These are phyloP conservation scores for Drosophila nigricruria DNA, from an alignment of 2,888 invertebrate genomes.

Conservation along the genomic window DNA sequence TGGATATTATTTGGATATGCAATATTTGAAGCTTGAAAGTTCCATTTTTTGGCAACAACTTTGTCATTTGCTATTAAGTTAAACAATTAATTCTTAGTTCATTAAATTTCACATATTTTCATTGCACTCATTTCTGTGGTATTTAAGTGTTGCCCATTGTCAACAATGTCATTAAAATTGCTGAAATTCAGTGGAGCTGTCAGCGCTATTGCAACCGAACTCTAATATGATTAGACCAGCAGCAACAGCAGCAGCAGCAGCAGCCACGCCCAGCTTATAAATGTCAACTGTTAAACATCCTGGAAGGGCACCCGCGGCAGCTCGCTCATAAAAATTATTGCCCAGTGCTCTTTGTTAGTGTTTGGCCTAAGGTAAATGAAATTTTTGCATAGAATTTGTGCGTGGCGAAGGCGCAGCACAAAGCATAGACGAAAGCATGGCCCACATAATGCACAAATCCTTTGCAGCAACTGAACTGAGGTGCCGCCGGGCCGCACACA, in stretches of 20 bases:
- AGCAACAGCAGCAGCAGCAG: not conserved
- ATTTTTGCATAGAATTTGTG: slow-evolving; percentile 74
- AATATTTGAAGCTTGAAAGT: slow-evolving; percentile 9
- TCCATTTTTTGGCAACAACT: slow-evolving; percentile 10
- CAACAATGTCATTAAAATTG: slow-evolving; percentile 28
- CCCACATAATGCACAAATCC: slow-evolving; percentile 46
- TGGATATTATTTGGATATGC: slow-evolving; percentile 29
- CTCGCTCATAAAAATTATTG: slow-evolving; percentile 60
- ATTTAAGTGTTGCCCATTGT: not conserved
- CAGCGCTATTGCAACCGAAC: slow-evolving; percentile 31
- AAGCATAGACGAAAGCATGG: slow-evolving; percentile 32
- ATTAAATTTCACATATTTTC: not conserved
- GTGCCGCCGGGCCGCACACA: slow-evolving; percentile 1
- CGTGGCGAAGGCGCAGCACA: slow-evolving; percentile 45
- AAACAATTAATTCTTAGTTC: not conserved
- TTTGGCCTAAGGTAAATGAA: slow-evolving; percentile 62
- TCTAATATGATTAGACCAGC: slow-evolving; percentile 10
- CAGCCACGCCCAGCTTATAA: slow-evolving; percentile 33
- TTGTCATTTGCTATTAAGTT: not conserved
- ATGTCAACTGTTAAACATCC: slow-evolving; percentile 39
- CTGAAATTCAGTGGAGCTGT: slow-evolving; percentile 6
- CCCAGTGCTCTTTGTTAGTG: slow-evolving; percentile 11
- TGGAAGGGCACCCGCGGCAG: slow-evolving; percentile 27
- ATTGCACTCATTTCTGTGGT: not conserved
- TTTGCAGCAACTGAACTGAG: slow-evolving; percentile 29